A percentile compares a stretch with the other conserved stretches of the same genome.
These are phyloP conservation scores for Indicator maculatus DNA, from an alignment of 2,113 vertebrate species.

Conservation along the genomic window DNA sequence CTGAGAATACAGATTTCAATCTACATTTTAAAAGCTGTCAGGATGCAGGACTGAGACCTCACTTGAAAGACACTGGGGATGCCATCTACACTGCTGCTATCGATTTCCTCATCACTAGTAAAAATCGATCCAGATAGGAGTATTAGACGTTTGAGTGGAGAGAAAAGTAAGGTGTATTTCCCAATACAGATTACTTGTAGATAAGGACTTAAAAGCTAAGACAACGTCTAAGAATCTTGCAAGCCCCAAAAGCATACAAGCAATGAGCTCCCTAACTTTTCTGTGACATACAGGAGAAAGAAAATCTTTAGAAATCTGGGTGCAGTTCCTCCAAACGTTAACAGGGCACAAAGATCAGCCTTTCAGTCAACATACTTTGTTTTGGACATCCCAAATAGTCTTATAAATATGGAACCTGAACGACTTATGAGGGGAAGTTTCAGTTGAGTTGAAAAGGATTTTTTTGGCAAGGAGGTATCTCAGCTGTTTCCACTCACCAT, in stretches of 20 bases:
- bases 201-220: neutral
- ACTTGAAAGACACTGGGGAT: neutral
- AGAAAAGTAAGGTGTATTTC: neutral
- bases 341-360: accelerated
- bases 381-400: neutral
- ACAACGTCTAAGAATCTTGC: accelerated
- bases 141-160: neutral
- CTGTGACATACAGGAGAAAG: no score
- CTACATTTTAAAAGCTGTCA: neutral
- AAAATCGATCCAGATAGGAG: accelerated
- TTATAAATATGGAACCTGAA: neutral
- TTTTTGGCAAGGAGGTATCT: neutral
- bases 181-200: neutral
- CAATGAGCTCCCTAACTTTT: neutral
- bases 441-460: neutral
- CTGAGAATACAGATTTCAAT: neutral
- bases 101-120: neutral
- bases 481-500: neutral
- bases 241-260: accelerated
- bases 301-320: neutral
- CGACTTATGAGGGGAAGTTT: neutral
- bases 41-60: neutral
- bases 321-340: neutral
- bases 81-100: accelerated
- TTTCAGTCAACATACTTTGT: accelerated